Base-by-base conservation (phyloP, 2,888 invertebrate genomes). In the Drosophila sordidula region DNA sequence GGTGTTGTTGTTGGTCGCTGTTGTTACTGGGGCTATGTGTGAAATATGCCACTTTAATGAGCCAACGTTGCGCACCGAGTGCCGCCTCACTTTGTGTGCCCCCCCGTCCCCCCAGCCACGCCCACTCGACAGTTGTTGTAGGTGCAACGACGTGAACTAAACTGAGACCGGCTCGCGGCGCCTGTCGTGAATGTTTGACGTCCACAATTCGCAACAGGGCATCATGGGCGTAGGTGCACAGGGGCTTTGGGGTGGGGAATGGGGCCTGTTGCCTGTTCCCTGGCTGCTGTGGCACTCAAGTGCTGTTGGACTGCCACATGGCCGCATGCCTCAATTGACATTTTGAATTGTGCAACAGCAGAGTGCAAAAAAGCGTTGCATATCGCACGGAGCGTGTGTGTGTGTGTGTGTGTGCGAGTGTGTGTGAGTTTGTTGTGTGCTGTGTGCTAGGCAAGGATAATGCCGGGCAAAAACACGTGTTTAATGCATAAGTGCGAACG, bases 381-480 rank as follows among this genome's bases (percentile, higher is more conserved):
- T 78, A 73, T 51, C 44, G 68, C 51, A 55, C 16, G 47, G 55
- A 16, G 47, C 32, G 14, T 2, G 38, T 16, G 46, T 54, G 38
- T 34, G 25, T 38, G 44, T 36, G 46, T 44, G 55, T 25, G 45
- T 22, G 39, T 22, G 9, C 9, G 49, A 18, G 63, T 54, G 65
- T 58, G 56, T 41, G 41, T 25, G 46, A 36, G 49, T 38, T 18
- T 65, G 66, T 62, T 84, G 56, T 65, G 51, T 56, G 67, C 57
- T 68, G 62, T 76, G 66, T 67, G 75, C 85, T 82, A 74, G 82
- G 86, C 75, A 82, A 88, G 89, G 89, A 85, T 86, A 86, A 89
- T 89, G 85, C 90, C 50, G 52, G 71, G 75, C 87, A 89, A 79
- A 88, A 89, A 88, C 90, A 90, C 89, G 89, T 88, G 90, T 88